Percentiles rank a stretch among this genome's conserved stretches.
phyloP scores from a whole-genome alignment of 2,113 vertebrate genomes.

The Talpa occidentalis region DNA sequence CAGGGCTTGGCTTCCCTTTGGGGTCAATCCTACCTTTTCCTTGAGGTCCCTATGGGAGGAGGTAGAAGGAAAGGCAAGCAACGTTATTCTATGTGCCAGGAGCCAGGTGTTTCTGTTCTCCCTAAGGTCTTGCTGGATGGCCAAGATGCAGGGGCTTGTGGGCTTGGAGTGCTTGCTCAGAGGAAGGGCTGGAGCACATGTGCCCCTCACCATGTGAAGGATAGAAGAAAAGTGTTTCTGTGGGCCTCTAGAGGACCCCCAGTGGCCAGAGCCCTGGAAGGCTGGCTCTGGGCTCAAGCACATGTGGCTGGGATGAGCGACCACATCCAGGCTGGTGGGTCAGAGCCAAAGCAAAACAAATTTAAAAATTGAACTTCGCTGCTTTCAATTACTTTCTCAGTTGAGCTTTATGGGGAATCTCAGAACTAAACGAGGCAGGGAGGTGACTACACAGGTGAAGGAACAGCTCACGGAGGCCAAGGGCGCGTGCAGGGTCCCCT shows the following conservation, averaged over 20 bases:
- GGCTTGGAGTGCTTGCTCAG: background rate
- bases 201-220: background rate
- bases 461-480: background rate
- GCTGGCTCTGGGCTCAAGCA: background rate
- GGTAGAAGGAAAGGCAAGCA: background rate
- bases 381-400: background rate
- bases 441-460: background rate
- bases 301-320: background rate
- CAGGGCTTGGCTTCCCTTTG: background rate
- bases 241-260: too few relatives aligned
- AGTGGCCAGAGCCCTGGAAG: background rate
- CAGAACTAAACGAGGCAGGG: background rate
- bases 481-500: background rate
- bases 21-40: background rate
- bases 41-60: background rate
- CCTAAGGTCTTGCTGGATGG: background rate
- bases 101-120: background rate
- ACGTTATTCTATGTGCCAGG: background rate
- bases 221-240: too few relatives aligned
- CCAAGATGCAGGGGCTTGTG: background rate
- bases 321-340: background rate
- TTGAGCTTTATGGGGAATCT: background rate
- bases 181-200: background rate
- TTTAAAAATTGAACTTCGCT: background rate
- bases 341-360: background rate